Base-by-base conservation (phyloP, 2,888 invertebrate species). In the Auanema freiburgensis region DNA sequence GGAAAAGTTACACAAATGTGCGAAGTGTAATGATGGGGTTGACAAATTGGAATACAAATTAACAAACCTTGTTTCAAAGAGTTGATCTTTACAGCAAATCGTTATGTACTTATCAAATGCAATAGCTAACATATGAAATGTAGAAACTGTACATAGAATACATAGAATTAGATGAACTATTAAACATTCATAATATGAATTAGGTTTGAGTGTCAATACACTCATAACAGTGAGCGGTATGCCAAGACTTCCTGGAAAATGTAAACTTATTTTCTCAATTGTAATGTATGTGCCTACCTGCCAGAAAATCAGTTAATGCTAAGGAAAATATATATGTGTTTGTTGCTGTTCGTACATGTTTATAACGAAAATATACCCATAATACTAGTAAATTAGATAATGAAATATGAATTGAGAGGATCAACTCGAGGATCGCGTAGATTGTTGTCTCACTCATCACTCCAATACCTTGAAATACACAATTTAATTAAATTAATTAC, bases 281-380 rank as follows among this genome's bases (percentile, higher is more conserved):
- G n/a, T n/a, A n/a, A n/a, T n/a, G n/a, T n/a, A n/a, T n/a, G n/a
- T n/a, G 59, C 67, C 16, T 42, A 73, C 73, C 73, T 64, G 73
- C 70, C 25, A 83, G 68, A 69, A 83, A 83, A 63, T 83, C 83
- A 8, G 81, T 80, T 14, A 83, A 57, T 21, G 81, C 80, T 24
- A 82, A 61, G 14, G 80, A 78, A 66, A 80, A 79, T 51, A 83
- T 83, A 67, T 83, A 83, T 8, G 77, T 76, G 65, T 83, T 83
- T 44, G 83, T 83, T 55, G 81, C 79, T 14, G 81, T 82, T 16
- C 83, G 74, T 41, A 83, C 71, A 25, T 71, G 69, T 55, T 63
- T 57, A 25, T 33, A 70, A 66, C 72, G 66, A 51, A 70, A 51
- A 63, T 74, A 74, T 46, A 81, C 82, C 76, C 78, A 79, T 55